Evolutionary conservation across 2,113 vertebrate species (phyloP), one percentile per base, ranked within the genome.

Genomic region (Dromas ardeola): DNA sequence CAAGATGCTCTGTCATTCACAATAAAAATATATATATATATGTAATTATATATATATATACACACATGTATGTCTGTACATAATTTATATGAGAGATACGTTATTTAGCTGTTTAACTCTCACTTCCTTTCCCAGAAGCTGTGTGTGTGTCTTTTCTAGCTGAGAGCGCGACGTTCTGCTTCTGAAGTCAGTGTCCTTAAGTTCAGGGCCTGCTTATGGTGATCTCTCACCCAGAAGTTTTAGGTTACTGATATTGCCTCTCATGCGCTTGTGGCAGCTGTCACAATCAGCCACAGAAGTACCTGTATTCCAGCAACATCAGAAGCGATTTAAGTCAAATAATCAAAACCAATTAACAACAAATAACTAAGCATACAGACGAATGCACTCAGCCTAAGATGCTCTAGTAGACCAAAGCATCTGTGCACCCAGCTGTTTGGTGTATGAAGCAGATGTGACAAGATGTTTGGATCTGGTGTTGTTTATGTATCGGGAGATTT

Each of bases 401-500:
- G 58, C 53, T 95, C 77, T 45, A 77, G 77, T 45, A 95, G 86
- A 95, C 86, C 93, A 93, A 92, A 95, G 78, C 94, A 94, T 96
- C 97, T 97, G 96, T 91, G 91, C 91, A 93, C 66, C 95, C 95
- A 97, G 96, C 88, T 97, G 94, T 97, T 96, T 89, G 78, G 61
- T 87, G 70, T 84, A 81, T 3, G 34, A 95, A 95, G 52, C 96
- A 97, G 97, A 97, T 93, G 95, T 95, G 95, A 91, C 95, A 94
- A 95, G 94, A 94, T 95, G 78, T 95, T 97, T 95, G 89, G 74
- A 65, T 86, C 83, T 91, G 91, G 79, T 94, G 53, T 40, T 96
- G 92, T 93, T 97, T 97, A 80, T 85, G 58, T 86, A 22, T 89
- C 3, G 0, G 74, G 95, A 95, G 86, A 93, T 56, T 94, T 91